These are phyloP conservation scores for Oryzias celebensis DNA, from an alignment of 2,113 vertebrate genomes.

Conservation along the genomic window DNA sequence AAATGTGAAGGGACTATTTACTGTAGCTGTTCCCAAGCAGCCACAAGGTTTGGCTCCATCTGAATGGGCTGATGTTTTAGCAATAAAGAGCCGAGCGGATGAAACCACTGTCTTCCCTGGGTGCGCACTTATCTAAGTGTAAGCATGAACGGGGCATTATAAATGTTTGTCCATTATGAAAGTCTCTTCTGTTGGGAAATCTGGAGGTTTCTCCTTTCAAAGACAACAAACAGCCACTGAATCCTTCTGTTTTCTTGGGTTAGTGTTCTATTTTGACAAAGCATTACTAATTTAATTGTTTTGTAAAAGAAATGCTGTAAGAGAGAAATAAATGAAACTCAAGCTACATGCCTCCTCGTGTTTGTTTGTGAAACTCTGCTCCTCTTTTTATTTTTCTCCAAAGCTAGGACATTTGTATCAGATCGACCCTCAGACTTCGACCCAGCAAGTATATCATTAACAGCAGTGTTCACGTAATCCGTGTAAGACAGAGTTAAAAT, in stretches of 20 bases:
- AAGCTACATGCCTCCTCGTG: conserved; percentile 13
- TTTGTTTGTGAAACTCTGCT: neutral
- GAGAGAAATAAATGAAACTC: conserved; percentile 73
- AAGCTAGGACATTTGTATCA: conserved; percentile 23
- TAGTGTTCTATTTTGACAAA: conserved; percentile 57
- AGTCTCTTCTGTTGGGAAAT: conserved; percentile 46
- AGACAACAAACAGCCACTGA: conserved; percentile 51
- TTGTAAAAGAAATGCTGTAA: conserved; percentile 68
- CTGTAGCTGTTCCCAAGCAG: conserved; percentile 36
- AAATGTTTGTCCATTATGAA: conserved; percentile 29
- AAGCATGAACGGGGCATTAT: conserved; percentile 32
- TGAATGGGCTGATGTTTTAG: conserved; percentile 56
- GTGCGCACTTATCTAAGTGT: conserved; percentile 16
- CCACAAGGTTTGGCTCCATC: conserved; percentile 21
- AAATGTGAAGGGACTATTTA: conserved; percentile 17
- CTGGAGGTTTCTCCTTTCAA: conserved; percentile 58
- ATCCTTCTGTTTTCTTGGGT: conserved; percentile 38
- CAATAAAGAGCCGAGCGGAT: conserved; percentile 65
- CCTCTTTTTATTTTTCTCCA: conserved; percentile 3
- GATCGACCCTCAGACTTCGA: conserved; percentile 72
- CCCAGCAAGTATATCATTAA: conserved; percentile 71
- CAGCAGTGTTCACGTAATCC: conserved; percentile 15
- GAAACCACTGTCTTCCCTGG: conserved; percentile 63
- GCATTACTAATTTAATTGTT: conserved; percentile 73
- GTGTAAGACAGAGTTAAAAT: too few relatives aligned